These are phyloP conservation scores for Babyrousa celebensis DNA, from an alignment of 2,797 vertebrate genomes.

Conservation along the genomic window DNA sequence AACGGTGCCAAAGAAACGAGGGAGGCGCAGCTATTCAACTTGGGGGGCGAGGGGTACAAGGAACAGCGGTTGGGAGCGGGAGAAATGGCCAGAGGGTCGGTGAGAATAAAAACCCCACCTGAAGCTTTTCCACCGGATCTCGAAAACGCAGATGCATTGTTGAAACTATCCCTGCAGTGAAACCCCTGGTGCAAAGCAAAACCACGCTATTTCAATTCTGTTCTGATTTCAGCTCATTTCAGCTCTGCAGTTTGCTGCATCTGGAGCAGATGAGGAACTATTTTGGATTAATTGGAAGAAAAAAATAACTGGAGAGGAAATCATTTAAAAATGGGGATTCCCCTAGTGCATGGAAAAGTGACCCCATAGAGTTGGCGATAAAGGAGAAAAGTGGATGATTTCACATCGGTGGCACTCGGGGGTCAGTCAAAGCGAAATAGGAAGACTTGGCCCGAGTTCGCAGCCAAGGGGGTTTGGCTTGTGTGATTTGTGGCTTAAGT, in stretches of 20 bases:
- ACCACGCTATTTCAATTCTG: background rate
- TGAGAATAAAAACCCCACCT: background rate
- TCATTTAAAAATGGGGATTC: background rate
- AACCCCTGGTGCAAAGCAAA: constrained; percentile 50
- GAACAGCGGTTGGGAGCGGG: constrained; percentile 67
- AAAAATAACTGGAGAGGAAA: background rate
- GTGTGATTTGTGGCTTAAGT: background rate
- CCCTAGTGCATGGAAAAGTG: background rate
- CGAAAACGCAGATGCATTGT: constrained; percentile 72
- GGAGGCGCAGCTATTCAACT: constrained; percentile 69
- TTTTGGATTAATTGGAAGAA: background rate
- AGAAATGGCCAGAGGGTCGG: background rate
- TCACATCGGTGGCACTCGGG: background rate
- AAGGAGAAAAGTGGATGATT: background rate
- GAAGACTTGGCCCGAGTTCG: background rate
- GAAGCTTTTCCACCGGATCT: background rate
- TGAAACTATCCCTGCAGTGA: constrained; percentile 28
- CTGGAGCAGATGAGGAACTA: background rate
- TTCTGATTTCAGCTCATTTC: background rate
- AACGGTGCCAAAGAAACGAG: constrained; percentile 73
- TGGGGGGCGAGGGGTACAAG: constrained; percentile 54
- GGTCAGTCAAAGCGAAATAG: background rate
- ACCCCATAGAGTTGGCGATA: background rate
- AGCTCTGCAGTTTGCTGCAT: background rate
- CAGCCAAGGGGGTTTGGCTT: background rate